These are phyloP conservation scores for Spilosoma lubricipeda DNA, from an alignment of 2,888 invertebrate genomes.

Conservation along the genomic window DNA sequence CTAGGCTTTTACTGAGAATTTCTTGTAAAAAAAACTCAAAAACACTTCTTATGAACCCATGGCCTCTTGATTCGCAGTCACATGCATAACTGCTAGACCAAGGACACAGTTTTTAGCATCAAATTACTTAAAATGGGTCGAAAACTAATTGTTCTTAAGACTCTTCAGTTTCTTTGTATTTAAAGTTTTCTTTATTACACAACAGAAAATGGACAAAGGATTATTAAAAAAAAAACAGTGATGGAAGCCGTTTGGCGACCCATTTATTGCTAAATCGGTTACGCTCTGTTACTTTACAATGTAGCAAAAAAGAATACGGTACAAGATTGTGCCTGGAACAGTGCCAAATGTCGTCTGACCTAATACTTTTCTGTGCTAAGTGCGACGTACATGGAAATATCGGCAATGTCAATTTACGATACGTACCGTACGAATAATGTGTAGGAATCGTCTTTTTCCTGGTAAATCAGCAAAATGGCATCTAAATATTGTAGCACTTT, in stretches of 20 bases:
- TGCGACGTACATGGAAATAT: slow-evolving; percentile 49
- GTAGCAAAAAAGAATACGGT: slow-evolving; percentile 65
- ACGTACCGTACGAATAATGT: slow-evolving; percentile 34
- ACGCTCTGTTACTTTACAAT: slow-evolving; percentile 71
- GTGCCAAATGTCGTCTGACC: slow-evolving; percentile 74
- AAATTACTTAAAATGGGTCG: neutral
- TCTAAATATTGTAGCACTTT: slow-evolving; percentile 4
- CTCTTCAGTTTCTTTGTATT: neutral
- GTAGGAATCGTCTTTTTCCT: slow-evolving; percentile 37
- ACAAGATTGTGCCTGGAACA: slow-evolving; percentile 74
- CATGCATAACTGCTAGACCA: no score
- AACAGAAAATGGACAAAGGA: neutral
- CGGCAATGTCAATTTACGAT: slow-evolving; percentile 41
- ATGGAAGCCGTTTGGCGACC: slow-evolving; percentile 47
- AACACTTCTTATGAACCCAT: no score
- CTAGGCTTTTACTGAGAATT: no score
- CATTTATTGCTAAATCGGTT: slow-evolving; percentile 70
- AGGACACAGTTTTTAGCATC: neutral
- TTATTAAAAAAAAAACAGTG: slow-evolving; percentile 22
- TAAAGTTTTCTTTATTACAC: slow-evolving; percentile 1
- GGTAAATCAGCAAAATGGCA: slow-evolving; percentile 1
- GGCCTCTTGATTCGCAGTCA: no score
- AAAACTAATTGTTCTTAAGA: neutral
- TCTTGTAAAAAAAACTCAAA: no score
- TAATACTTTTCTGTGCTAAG: slow-evolving; percentile 70